Base-by-base conservation (phyloP, 2,888 invertebrate species). In the Diarsia dahlii region DNA sequence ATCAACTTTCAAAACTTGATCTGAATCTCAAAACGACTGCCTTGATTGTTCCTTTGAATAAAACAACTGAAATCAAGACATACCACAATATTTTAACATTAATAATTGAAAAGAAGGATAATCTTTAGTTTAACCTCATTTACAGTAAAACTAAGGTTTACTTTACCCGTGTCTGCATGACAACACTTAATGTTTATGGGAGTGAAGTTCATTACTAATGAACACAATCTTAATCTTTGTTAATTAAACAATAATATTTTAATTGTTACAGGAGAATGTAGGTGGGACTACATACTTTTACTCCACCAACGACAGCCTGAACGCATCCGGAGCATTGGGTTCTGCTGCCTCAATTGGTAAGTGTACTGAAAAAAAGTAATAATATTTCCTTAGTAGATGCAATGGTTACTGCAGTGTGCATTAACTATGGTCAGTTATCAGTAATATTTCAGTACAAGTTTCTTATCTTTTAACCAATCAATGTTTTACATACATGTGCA, bases 281-380 rank as follows among this genome's bases (percentile, higher is more conserved):
- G 99, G 99, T 74, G 99, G 99, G 46, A 99, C 99, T 23, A 99
- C 99, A 68, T 99, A 99, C 94, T 99, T 99, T 95, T 99, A 99
- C 94, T 97, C 98, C 56, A 97, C 98, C 80, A 95, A 94, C 64
- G 97, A 97, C 89, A 94, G 94, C 82, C 91, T 96, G 82, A 95
- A 96, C 86, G 92, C 95, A 76, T 94, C 96, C 20, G 95, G 92
- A 93, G 92, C 23, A 91, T 91, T 94, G 72, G 95, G 92, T 85
- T 90, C 95, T 20, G 92, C 96, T 12, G 92, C 93, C 3, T 89
- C 93, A n/a, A 92, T 95, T 58, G 96, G 96, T 94, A 91, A 91
- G 89, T 82, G 9, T 13, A 23, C 13, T 1, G 8, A n/a, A 28
- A 12, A 52, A 76, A 23, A 34, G 18, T 9, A 50, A 13, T 39